phyloP scores from a whole-genome alignment of 2,797 vertebrate species.

The Rhodeus uyekii region DNA sequence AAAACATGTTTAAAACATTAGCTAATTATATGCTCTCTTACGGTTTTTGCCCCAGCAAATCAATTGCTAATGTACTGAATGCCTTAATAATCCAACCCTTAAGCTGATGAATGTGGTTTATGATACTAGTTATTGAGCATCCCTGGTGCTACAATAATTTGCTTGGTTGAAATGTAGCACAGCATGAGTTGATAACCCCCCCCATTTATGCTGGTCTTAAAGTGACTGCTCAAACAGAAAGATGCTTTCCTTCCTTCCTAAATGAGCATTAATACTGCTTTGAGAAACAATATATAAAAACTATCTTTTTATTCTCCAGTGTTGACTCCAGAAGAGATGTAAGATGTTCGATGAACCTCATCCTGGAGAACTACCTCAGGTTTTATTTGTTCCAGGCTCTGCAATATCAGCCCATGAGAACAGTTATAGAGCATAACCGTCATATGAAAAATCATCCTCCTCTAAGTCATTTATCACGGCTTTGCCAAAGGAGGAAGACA shows the following conservation, averaged over 20 bases:
- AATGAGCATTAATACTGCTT: constrained; percentile 3
- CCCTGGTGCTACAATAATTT: constrained; percentile 19
- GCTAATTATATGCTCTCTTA: constrained; percentile 26
- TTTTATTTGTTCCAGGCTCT: constrained; percentile 34
- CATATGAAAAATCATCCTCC: constrained; percentile 41
- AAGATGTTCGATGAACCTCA: neutral
- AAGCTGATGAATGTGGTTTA: constrained; percentile 26
- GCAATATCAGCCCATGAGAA: constrained; percentile 26
- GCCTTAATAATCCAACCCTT: constrained; percentile 22
- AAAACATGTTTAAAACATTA: constrained; percentile 20
- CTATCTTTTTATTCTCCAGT: neutral
- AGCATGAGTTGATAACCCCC: neutral
- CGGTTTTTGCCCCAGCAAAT: constrained; percentile 11
- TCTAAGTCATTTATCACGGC: constrained; percentile 50
- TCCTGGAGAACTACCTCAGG: neutral
- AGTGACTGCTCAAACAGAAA: constrained; percentile 19
- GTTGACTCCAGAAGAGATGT: neutral
- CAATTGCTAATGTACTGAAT: neutral
- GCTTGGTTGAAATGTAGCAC: neutral
- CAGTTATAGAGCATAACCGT: constrained; percentile 39
- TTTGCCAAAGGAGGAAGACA: constrained; percentile 46
- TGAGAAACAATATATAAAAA: neutral
- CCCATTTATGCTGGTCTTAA: neutral
- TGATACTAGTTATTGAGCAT: constrained; percentile 16
- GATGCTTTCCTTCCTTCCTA: neutral